Base-by-base conservation (phyloP, 2,888 invertebrate species). In the Antitype chi region DNA sequence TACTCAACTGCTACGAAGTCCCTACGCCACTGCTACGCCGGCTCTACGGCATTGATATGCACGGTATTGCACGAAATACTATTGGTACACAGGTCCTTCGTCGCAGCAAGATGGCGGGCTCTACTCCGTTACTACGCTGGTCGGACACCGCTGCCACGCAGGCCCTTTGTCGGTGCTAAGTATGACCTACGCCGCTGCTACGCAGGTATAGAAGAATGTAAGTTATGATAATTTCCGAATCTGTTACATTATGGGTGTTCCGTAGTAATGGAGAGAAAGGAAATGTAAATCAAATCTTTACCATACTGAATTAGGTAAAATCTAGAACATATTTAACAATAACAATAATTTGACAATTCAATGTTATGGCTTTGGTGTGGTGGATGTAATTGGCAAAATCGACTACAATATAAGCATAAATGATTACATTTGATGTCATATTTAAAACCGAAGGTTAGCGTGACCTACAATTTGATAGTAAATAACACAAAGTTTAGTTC, bases 401-500 rank as follows among this genome's bases (percentile, higher is more conserved):
- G 15, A 59, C 13, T 66, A 57, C 25, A 53, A 13, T 38, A 4
- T 62, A 55, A 49, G n/a, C 38, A 62, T 67, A 67, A 38, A 23
- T 67, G 2, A 32, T 71, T 57, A 53, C 13, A 25, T 66, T n/a
- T 52, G 17, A n/a, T 60, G 47, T 70, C 28, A 38, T 55, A 67
- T 74, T 76, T 74, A 71, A 73, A 72, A 77, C 15, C 66, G 73
- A 81, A 80, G 80, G 76, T 78, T 74, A 43, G 20, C 67, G 71
- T 87, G 83, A 82, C 83, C 81, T 76, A 84, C 75, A 84, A 80
- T 75, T 81, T 32, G 77, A 73, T 76, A 66, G 70, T 85, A 81
- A 83, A 86, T 89, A 85, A 76, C 81, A 77, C 77, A 72, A 78
- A 76, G 74, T 81, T 88, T 83, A 80, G 80, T 80, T 81, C 82